phyloP scores from a whole-genome alignment of 1,140 invertebrate genomes.

The Apolygus lucorum region DNA sequence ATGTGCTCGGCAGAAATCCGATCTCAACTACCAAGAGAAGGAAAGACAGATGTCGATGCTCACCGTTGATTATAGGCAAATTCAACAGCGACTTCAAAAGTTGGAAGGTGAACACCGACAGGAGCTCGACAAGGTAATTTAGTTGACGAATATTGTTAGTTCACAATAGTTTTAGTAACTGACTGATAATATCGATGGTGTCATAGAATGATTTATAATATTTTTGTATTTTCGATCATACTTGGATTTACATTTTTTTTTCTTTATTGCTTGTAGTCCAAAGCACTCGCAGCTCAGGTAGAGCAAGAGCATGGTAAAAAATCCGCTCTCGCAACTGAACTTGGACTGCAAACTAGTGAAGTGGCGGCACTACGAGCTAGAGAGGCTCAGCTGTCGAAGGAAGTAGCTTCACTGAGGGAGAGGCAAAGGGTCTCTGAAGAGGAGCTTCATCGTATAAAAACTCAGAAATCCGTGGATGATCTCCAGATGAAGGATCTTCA shows the following conservation, averaged over 20 bases:
- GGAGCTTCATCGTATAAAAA: constrained; percentile 69
- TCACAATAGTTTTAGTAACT: too few relatives aligned
- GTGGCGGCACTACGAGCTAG: constrained; percentile 59
- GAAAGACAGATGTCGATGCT: constrained; percentile 91
- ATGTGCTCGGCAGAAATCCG: constrained; percentile 67
- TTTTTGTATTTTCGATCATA: too few relatives aligned
- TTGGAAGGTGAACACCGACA: constrained; percentile 80
- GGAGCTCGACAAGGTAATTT: constrained; percentile 69
- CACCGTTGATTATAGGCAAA: constrained; percentile 84
- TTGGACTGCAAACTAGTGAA: constrained; percentile 61
- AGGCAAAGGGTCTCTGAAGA: constrained; percentile 65
- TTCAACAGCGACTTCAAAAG: constrained; percentile 81
- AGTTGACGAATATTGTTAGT: too few relatives aligned
- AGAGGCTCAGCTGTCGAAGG: constrained; percentile 64
- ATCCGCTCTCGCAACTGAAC: constrained; percentile 59
- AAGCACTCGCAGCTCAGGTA: constrained; percentile 68
- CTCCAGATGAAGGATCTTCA: constrained; percentile 86
- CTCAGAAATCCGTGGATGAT: constrained; percentile 57
- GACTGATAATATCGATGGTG: too few relatives aligned
- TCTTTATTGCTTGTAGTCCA: constrained; percentile 42
- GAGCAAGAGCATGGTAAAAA: constrained; percentile 83
- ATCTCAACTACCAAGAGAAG: constrained; percentile 76
- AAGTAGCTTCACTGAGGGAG: constrained; percentile 60
- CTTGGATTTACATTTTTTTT: constrained; percentile 5
- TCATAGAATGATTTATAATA: too few relatives aligned